These are phyloP conservation scores for Benitochromis conjunctus DNA, from an alignment of 2,113 vertebrate genomes.

Conservation along the genomic window DNA sequence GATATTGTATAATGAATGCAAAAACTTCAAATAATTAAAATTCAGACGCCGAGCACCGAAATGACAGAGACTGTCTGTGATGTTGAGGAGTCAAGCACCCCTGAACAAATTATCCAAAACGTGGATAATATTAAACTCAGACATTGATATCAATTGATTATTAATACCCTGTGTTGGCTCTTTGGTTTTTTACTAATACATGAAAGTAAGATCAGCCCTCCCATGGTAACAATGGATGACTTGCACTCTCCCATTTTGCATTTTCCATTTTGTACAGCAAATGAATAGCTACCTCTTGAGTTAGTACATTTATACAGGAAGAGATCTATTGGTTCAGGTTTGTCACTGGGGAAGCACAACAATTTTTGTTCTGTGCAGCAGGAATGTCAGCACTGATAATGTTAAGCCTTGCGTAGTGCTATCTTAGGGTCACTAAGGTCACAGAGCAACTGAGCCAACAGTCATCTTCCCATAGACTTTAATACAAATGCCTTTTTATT, in stretches of 20 bases:
- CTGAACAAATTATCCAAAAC: not conserved
- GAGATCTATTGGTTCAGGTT: not conserved
- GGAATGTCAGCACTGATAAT: not conserved
- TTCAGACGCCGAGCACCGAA: not conserved
- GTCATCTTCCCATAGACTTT: not conserved
- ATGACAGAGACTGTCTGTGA: not conserved
- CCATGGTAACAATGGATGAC: not conserved
- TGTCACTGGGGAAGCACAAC: not conserved
- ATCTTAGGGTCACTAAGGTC: not conserved
- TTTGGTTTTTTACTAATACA: not conserved
- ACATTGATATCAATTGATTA: not conserved
- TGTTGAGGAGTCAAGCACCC: not conserved
- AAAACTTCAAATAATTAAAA: not conserved
- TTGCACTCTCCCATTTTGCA: not conserved
- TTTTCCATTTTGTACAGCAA: not conserved
- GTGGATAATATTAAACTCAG: not conserved
- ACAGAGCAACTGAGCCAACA: not conserved
- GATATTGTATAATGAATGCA: not conserved
- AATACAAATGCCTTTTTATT: fast-evolving
- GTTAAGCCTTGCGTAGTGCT: not conserved
- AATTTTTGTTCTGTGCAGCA: not conserved
- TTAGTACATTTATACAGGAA: not conserved
- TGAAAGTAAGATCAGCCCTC: not conserved
- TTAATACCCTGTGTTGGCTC: not conserved
- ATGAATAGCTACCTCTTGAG: not conserved